Base-by-base conservation (phyloP, 2,888 invertebrate genomes). In the Scaptodrosophila latifasciaeformis region DNA sequence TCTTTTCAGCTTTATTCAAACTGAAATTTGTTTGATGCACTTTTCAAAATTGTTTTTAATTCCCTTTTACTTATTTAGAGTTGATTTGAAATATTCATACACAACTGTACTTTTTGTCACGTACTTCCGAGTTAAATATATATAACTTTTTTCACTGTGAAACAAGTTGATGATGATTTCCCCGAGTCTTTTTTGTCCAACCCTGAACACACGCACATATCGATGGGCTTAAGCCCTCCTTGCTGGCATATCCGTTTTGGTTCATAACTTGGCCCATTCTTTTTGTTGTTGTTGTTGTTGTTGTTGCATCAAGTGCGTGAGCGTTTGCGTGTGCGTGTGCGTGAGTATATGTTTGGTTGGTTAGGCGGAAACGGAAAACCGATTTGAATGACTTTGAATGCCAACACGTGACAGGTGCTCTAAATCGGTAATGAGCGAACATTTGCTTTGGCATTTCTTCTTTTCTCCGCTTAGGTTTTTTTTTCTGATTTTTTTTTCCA, bases 371-470 rank as follows among this genome's bases (percentile, higher is more conserved):
- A 18, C 19, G 40, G 40, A 12, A 40, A 40, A 44, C 29, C 13
- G n/a, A 13, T 35, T 44, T 42, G 42, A 44, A 35, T 53, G 53
- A 17, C 40, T 40, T 40, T 40, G 40, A 40, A 21, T 40, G 40
- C 40, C 47, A 18, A 39, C 12, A 12, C 12, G 46, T 49, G 44
- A 34, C 64, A 55, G 59, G 34, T 53, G 55, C 50, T 56, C 43
- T 10, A 43, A 43, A 29, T 54, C 47, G 31, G 34, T 49, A 67
- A 67, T 67, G 64, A 67, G 57, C 57, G 29, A 45, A 44, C 37
- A 65, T 65, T 65, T 49, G 17, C 17, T 15, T 6, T 35, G 35
- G 13, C 5, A 5, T 2, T 35, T 17, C 5, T 15, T 13, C 35
- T 31, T 5, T 12, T 31, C 31, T 5, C 12, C 12, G 7, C 12